These are phyloP conservation scores for Cantharis flavilabris DNA, from an alignment of 2,888 invertebrate species.

Conservation along the genomic window DNA sequence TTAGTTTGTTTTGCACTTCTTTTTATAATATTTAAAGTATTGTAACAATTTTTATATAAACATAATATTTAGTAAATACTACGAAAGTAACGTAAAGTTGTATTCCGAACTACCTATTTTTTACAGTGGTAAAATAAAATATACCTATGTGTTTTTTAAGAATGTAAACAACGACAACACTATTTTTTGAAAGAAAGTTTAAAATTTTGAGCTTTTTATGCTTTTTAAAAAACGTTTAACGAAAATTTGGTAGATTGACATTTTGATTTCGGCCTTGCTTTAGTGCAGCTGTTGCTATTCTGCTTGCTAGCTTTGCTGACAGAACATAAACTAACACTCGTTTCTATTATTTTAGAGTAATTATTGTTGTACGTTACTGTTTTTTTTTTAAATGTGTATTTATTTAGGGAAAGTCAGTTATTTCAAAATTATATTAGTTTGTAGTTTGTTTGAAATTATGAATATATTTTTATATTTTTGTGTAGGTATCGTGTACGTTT, in stretches of 20 bases:
- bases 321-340: conserved; percentile 46
- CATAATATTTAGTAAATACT: background rate
- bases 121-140: background rate
- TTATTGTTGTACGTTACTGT: conserved; percentile 42
- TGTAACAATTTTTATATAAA: background rate
- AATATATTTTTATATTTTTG: conserved; percentile 49
- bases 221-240: background rate
- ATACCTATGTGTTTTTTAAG: conserved; percentile 11
- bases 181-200: conserved; percentile 1
- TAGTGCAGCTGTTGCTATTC: conserved; percentile 46
- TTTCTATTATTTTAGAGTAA: conserved; percentile 36
- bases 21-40: background rate
- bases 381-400: conserved; percentile 39
- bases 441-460: conserved; percentile 42
- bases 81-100: background rate
- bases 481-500: conserved; percentile 43
- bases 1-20: background rate
- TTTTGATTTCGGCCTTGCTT: conserved; percentile 32
- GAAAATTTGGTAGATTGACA: conserved; percentile 6
- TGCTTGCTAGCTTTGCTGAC: conserved; percentile 49
- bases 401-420: conserved; percentile 49
- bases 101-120: background rate
- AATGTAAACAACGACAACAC: conserved; percentile 5
- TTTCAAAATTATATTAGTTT: conserved; percentile 39
- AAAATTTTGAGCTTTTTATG: background rate